Base-by-base conservation (phyloP, 2,113 vertebrate species). In the Coptodon rendalli region DNA sequence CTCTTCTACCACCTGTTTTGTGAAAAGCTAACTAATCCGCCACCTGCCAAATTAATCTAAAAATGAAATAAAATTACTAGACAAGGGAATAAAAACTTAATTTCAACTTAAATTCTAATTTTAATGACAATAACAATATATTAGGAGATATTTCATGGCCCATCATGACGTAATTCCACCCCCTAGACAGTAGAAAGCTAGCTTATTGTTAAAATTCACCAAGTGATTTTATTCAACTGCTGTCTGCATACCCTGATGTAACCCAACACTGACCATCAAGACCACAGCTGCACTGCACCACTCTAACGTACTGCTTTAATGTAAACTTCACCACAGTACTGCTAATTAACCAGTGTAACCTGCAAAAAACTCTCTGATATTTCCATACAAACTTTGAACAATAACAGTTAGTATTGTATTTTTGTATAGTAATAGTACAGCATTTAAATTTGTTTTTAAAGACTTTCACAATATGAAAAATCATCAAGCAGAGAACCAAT, bases 1-100 rank as follows among this genome's bases (percentile, higher is more conserved):
- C 63, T 68, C 63, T 22, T 40, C 11, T 68, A 40, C 11, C 34
- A 68, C 63, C 61, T 5, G 61, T 68, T 68, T 68, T 68, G 63
- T 68, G 19, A 13, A 68, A 9, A 68, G 7, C 7, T 40, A 14
- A 68, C 36, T 40, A 22, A 68, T 13, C 3, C 1, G 0, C 63
- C n/a, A 40, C 36, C 63, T 40, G n/a, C 36, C 36, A 22, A 1
- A 40, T 40, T 68, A 40, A 68, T 40, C n/a, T 24, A 22, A 61
- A 31, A 61, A 61, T 19, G 16, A 61, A 61, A 34, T 61, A 34
- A 34, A 17, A 61, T 19, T 10, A 61, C 27, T 59, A 34, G 16
- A 19, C 14, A 34, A 1, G 9, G 29, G 14, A 61, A 10, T 34
- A 61, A 9, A 61, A 61, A 61, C 14, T 61, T 17, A 34, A 31